These are phyloP conservation scores for Chrysomela aeneicollis DNA, from an alignment of 2,888 invertebrate species.

Conservation along the genomic window DNA sequence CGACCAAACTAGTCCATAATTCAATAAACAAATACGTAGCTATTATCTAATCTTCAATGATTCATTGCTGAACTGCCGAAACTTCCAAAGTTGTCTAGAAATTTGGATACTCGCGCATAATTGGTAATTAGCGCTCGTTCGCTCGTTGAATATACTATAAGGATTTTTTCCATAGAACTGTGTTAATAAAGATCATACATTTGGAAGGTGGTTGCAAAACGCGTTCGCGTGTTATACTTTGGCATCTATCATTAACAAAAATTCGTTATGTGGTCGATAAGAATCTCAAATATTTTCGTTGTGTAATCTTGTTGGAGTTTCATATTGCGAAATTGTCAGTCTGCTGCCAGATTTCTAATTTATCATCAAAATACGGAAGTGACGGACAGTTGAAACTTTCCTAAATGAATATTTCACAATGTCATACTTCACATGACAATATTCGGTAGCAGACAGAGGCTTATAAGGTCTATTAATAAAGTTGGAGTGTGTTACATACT, in stretches of 20 bases:
- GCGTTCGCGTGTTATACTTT: neutral
- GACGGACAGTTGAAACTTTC: neutral
- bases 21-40: no score
- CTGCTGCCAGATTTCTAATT: slow-evolving; percentile 14
- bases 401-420: slow-evolving; percentile 11
- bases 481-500: slow-evolving; percentile 11
- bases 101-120: no score
- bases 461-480: slow-evolving; percentile 1
- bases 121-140: no score
- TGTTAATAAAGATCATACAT: no score
- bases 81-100: no score
- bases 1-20: no score
- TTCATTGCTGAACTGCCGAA: no score
- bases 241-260: neutral
- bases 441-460: neutral
- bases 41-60: no score
- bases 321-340: slow-evolving; percentile 5
- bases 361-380: slow-evolving; percentile 21
- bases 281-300: slow-evolving; percentile 2
- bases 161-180: no score
- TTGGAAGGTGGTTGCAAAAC: no score
- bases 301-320: neutral
- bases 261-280: neutral
- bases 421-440: slow-evolving; percentile 3
- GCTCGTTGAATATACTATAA: no score